Base-by-base conservation (phyloP, 2,888 invertebrate species). In the Leucozona laternaria region DNA sequence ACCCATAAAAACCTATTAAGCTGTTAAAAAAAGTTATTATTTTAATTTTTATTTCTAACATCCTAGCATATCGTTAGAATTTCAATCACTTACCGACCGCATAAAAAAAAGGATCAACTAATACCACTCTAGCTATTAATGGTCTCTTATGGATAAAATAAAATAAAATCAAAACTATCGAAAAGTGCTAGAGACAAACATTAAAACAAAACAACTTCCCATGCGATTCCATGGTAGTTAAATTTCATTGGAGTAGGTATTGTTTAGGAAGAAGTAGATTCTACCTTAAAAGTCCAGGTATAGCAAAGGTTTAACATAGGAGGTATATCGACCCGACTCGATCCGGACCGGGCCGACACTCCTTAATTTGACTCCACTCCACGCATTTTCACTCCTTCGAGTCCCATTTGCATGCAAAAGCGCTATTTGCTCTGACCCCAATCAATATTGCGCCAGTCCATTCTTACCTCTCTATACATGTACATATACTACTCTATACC, bases 371-470 rank as follows among this genome's bases (percentile, higher is more conserved):
- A 68, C 72, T 72, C 55, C n/a, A 34, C 48, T 50, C 37, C 43
- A 73, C 66, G 68, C 60, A 45, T 66, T 34, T 79, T 76, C 48
- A 13, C 48, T 57, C 50, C 57, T 43, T 31, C 15, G 80, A 40
- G 60, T 68, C 60, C 70, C 73, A 85, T 81, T 85, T 81, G 85
- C 85, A 85, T 85, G 85, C 72, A 70, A 81, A 73, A 68, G 50
- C 68, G 45, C 85, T 73, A 81, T 85, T 85, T 78, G 68, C 62
- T 81, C 45, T 77, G 62, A 73, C 77, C 85, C 70, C 68, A 78
- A 85, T 85, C 85, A 81, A 81, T 85, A 85, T 43, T 73, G 31
- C 34, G 45, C 75, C 43, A 11, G 28, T 20, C 22, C 11, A 17
- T n/a, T 43, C 13, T 20, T 7, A 20, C 28, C 13, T 13, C 45